Percentiles rank a stretch among this genome's conserved stretches.
Evolutionary conservation across 2,113 vertebrate species (phyloP).

Genomic region (Chiloscyllium plagiosum): DNA sequence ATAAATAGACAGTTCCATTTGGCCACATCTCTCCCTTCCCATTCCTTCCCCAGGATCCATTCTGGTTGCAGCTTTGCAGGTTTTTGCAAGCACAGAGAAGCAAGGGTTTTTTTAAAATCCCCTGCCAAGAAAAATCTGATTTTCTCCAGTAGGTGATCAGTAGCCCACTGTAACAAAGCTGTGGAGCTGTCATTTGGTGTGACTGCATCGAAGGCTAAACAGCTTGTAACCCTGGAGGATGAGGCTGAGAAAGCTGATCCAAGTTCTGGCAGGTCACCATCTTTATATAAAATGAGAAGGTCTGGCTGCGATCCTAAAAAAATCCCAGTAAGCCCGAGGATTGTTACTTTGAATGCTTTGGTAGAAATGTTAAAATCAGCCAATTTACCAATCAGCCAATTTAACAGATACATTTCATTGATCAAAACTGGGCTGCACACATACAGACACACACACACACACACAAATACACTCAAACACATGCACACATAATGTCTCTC

Average conservation of each 20-base stretch:
- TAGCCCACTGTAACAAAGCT: neutral
- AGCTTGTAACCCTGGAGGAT: slow-evolving; percentile 10
- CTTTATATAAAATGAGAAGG: neutral
- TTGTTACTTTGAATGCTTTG: neutral
- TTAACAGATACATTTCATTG: neutral
- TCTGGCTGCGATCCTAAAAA: neutral
- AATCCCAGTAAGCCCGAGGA: neutral
- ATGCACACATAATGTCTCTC: neutral
- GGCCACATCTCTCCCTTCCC: neutral
- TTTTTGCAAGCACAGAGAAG: neutral
- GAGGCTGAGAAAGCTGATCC: neutral
- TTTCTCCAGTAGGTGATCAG: neutral
- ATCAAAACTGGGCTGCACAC: neutral
- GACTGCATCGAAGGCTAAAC: neutral
- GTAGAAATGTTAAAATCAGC: neutral
- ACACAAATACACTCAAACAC: neutral
- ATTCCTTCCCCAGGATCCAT: neutral
- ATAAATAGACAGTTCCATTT: neutral
- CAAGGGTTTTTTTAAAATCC: neutral
- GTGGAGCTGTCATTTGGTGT: neutral
- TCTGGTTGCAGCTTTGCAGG: neutral
- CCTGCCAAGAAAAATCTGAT: neutral
- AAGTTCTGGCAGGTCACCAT: slow-evolving; percentile 6
- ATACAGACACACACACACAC: neutral
- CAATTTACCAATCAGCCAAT: neutral